These are phyloP conservation scores for Mola mola DNA, from an alignment of 2,113 vertebrate species.

Conservation along the genomic window DNA sequence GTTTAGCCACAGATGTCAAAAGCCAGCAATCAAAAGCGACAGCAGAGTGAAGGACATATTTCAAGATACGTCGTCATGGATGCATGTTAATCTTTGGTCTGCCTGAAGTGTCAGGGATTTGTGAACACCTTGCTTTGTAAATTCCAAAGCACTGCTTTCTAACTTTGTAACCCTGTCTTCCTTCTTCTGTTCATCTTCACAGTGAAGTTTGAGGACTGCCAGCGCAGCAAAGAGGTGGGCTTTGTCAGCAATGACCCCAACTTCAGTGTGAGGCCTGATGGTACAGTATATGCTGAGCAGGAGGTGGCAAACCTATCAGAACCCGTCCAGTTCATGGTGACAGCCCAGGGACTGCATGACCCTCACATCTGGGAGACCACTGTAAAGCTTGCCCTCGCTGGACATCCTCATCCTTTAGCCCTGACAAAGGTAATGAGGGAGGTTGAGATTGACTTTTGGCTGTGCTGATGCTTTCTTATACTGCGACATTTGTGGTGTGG, in stretches of 20 bases:
- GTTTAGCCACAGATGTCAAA: constrained; percentile 65
- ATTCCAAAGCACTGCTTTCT: constrained; percentile 46
- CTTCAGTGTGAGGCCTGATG: constrained; percentile 87
- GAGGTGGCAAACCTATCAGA: constrained; percentile 85
- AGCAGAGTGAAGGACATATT: constrained; percentile 66
- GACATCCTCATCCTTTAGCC: constrained; percentile 79
- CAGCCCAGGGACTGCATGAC: constrained; percentile 80
- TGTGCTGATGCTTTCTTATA: too few species aligned
- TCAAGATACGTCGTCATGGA: constrained; percentile 59
- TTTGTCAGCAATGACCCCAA: constrained; percentile 90
- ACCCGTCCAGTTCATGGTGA: constrained; percentile 88
- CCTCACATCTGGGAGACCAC: constrained; percentile 86
- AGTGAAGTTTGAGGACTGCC: constrained; percentile 93
- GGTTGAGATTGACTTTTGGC: too few species aligned
- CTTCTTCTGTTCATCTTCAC: constrained; percentile 56
- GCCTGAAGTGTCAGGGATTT: constrained; percentile 70
- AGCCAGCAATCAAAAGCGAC: constrained; percentile 56
- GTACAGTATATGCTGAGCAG: constrained; percentile 85
- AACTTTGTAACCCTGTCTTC: constrained; percentile 27
- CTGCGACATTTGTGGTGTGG: too few species aligned
- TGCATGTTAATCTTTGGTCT: constrained; percentile 65
- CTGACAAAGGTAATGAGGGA: constrained; percentile 73
- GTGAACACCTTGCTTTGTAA: constrained; percentile 43
- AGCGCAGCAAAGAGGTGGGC: constrained; percentile 79
- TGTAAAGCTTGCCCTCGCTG: constrained; percentile 86